phyloP scores from a whole-genome alignment of 2,888 invertebrate species.

The Sipunculus nudus region DNA sequence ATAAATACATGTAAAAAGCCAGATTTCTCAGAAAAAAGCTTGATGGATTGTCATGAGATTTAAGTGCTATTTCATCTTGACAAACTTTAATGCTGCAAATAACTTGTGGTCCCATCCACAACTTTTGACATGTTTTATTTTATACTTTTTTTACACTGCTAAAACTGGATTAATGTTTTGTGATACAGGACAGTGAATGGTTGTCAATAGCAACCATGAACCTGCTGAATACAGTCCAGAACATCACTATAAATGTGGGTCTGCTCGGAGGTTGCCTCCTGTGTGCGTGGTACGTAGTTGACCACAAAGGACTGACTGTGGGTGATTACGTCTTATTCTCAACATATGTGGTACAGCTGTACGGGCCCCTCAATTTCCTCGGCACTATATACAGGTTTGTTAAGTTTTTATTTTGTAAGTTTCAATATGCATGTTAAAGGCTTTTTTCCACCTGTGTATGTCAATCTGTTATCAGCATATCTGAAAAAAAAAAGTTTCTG shows the following conservation, averaged over 20 bases:
- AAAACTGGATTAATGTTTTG: too few relatives aligned
- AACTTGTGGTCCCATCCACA: too few relatives aligned
- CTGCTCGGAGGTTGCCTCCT: slow-evolving; percentile 75
- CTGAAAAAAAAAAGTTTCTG: too few relatives aligned
- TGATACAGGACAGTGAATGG: slow-evolving; percentile 83
- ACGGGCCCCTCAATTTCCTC: slow-evolving; percentile 94
- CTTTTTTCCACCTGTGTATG: background rate
- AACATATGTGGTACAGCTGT: slow-evolving; percentile 87
- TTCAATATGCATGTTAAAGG: background rate
- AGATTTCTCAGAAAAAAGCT: too few relatives aligned
- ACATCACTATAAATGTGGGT: slow-evolving; percentile 84
- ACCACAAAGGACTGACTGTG: slow-evolving; percentile 77
- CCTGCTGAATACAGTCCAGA: slow-evolving; percentile 88
- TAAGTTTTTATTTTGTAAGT: slow-evolving; percentile 7
- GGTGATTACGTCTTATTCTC: slow-evolving; percentile 95
- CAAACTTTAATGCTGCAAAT: too few relatives aligned
- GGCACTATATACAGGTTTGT: slow-evolving; percentile 90
- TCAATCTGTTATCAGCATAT: too few relatives aligned
- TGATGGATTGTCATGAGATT: too few relatives aligned
- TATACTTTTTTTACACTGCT: too few relatives aligned
- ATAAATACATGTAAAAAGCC: too few relatives aligned
- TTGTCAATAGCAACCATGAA: slow-evolving; percentile 83
- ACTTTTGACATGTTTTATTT: too few relatives aligned
- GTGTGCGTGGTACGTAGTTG: slow-evolving; percentile 87
- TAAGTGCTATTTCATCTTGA: too few relatives aligned